phyloP scores from a whole-genome alignment of 2,888 invertebrate species.

The Macropis europaea region DNA sequence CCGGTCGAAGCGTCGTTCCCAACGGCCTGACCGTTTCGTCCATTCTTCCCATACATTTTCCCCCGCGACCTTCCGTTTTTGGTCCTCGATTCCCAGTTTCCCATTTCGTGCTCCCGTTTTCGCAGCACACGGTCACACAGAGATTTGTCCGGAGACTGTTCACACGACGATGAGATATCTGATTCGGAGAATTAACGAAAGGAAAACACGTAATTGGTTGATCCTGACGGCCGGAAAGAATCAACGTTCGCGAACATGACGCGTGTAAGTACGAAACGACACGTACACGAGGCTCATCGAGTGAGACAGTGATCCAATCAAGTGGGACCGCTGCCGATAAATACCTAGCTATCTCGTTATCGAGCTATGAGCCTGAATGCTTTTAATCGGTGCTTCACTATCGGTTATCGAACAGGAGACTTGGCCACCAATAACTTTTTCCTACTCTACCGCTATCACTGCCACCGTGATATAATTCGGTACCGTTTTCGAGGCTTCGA shows the following conservation, averaged over 20 bases:
- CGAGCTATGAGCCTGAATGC: constrained; percentile 48
- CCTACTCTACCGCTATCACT: too few species aligned
- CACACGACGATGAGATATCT: not conserved
- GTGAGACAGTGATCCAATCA: constrained; percentile 49
- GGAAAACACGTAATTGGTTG: not conserved
- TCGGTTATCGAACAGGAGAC: constrained; percentile 65
- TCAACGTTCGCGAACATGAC: constrained; percentile 35
- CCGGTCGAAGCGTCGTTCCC: not conserved
- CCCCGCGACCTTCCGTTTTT: constrained; percentile 24
- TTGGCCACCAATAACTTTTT: constrained; percentile 39
- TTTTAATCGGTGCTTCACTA: constrained; percentile 70
- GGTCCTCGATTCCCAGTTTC: constrained; percentile 50
- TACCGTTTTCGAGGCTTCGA: too few species aligned
- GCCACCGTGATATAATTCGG: too few species aligned
- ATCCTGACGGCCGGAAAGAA: not conserved
- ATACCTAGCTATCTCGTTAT: constrained; percentile 72
- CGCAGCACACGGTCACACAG: not conserved
- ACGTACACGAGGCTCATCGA: constrained; percentile 19
- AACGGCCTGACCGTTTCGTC: too few species aligned
- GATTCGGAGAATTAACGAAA: not conserved
- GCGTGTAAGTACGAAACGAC: constrained; percentile 7
- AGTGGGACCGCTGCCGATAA: constrained; percentile 63
- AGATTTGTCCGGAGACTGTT: not conserved
- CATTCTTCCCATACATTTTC: not conserved
- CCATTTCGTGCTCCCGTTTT: constrained; percentile 56